phyloP scores from a whole-genome alignment of 2,888 invertebrate genomes.

The Chrysomela aeneicollis region DNA sequence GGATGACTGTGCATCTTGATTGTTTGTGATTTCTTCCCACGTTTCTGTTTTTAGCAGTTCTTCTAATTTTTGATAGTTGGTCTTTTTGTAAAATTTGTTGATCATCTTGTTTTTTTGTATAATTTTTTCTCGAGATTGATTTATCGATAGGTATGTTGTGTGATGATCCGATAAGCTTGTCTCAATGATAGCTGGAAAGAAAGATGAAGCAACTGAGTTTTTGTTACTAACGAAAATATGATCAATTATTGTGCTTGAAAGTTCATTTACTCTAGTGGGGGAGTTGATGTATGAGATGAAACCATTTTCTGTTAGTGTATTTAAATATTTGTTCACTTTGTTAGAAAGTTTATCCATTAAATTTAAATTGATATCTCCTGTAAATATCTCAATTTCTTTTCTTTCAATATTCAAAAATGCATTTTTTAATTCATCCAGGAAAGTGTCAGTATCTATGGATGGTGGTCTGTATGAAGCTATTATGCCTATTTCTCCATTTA shows the following conservation, averaged over 20 bases:
- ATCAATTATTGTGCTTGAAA: background rate
- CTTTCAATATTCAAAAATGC: no score
- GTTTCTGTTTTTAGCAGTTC: background rate
- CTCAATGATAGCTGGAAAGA: background rate
- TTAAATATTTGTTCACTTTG: background rate
- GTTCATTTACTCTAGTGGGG: background rate
- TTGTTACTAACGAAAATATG: background rate
- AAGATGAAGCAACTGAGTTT: background rate
- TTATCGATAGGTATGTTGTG: background rate
- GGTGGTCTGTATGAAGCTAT: constrained; percentile 11
- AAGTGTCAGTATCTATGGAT: background rate
- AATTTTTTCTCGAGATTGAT: background rate
- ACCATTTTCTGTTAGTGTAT: constrained; percentile 1
- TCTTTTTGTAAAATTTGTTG: background rate
- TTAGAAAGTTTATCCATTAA: constrained; percentile 1
- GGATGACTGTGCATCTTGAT: background rate
- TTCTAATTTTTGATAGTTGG: background rate
- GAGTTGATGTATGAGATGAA: constrained; percentile 2
- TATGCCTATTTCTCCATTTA: background rate
- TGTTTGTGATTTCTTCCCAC: constrained; percentile 1
- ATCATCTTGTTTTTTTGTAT: background rate
- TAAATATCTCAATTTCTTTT: background rate
- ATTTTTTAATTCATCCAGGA: background rate
- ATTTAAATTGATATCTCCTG: constrained; percentile 14
- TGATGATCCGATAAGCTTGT: background rate